Conservation (phyloP, 2,113 vertebrate genomes). For the Hydrochoerus hydrochaeris region DNA sequence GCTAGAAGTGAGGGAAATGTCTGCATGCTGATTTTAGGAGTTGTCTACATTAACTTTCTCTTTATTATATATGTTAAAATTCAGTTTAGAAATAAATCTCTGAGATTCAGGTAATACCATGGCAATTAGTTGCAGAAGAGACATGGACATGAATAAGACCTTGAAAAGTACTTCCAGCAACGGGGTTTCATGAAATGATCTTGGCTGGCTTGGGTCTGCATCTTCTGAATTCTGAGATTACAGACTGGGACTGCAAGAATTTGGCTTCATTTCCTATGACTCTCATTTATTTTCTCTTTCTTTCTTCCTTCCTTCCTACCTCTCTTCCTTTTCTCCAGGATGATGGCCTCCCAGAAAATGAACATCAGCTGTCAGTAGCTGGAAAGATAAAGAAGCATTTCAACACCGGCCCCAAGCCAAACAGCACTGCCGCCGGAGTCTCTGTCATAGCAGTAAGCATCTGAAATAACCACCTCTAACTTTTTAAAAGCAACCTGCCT, state of each 20-base stretch:
- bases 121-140: background rate
- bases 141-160: background rate
- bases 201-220: background rate
- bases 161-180: background rate
- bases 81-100: background rate
- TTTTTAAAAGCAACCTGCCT: slow-evolving; percentile 67
- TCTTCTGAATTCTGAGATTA: slow-evolving; percentile 37
- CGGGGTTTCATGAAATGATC: background rate
- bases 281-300: slow-evolving; percentile 39
- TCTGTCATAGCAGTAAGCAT: slow-evolving; percentile 97
- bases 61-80: background rate
- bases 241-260: background rate
- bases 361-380: slow-evolving; percentile 95
- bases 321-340: slow-evolving; percentile 85
- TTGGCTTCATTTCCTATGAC: background rate
- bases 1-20: background rate
- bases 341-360: slow-evolving; percentile 93
- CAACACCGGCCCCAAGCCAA: slow-evolving; percentile 93
- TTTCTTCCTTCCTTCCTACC: slow-evolving; percentile 19
- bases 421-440: slow-evolving; percentile 95
- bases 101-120: background rate
- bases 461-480: slow-evolving; percentile 84
- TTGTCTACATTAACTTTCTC: background rate
- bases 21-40: background rate
- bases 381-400: slow-evolving; percentile 99